These are phyloP conservation scores for Marronus borbonicus DNA, from an alignment of 2,888 invertebrate genomes.

Conservation along the genomic window DNA sequence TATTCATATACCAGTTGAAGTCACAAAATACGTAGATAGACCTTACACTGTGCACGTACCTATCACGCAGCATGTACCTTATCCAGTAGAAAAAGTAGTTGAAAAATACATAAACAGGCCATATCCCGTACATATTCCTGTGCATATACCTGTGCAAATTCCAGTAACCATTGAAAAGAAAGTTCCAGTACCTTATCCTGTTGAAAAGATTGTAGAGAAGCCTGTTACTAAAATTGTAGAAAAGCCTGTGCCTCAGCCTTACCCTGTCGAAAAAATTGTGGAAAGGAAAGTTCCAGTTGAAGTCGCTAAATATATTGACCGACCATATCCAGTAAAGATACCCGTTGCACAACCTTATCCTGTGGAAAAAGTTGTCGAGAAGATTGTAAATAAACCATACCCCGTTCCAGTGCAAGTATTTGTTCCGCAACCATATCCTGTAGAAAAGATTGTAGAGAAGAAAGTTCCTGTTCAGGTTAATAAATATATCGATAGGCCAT, in stretches of 20 bases:
- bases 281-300: conserved; percentile 71
- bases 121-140: conserved; percentile 70
- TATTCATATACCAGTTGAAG: conserved; percentile 67
- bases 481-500: conserved; percentile 65
- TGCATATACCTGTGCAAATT: conserved; percentile 55
- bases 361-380: conserved; percentile 72
- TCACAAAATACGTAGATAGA: conserved; percentile 70
- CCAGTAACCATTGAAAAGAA: conserved; percentile 61
- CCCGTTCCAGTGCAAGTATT: conserved; percentile 70
- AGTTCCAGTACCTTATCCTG: conserved; percentile 71
- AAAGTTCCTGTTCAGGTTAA: conserved; percentile 74
- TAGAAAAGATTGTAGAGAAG: conserved; percentile 76
- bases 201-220: conserved; percentile 76
- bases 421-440: conserved; percentile 71
- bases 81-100: conserved; percentile 72
- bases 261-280: conserved; percentile 71
- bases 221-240: conserved; percentile 70
- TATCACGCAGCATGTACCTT: conserved; percentile 69
- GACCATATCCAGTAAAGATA: conserved; percentile 62
- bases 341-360: conserved; percentile 68
- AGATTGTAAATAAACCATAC: conserved; percentile 68
- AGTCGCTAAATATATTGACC: conserved; percentile 72
- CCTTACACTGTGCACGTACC: conserved; percentile 62
- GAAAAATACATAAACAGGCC: conserved; percentile 69
- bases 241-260: conserved; percentile 66